Evolutionary conservation across 2,888 invertebrate species (phyloP).

Genomic region (Cerceris ruficornis): DNA sequence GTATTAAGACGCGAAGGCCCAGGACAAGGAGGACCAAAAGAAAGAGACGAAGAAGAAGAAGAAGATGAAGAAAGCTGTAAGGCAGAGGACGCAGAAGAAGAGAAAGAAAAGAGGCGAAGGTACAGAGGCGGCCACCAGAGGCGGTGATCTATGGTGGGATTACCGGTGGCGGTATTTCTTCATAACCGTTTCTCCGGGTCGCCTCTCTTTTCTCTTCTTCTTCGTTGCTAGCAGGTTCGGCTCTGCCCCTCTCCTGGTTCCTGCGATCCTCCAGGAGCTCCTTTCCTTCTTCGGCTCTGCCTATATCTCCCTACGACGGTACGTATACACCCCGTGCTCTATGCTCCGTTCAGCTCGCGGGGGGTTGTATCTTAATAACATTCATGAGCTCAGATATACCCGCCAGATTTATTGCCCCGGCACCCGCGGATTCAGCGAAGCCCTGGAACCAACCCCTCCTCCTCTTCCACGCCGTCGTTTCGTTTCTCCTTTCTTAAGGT

Average conservation of each 20-base stretch:
- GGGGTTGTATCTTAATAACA: constrained; percentile 82
- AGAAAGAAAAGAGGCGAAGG: constrained; percentile 61
- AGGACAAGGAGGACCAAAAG: constrained; percentile 32
- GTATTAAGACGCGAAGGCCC: constrained; percentile 72
- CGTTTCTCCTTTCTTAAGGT: constrained; percentile 51
- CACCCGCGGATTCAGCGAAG: constrained; percentile 73
- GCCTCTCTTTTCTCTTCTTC: constrained; percentile 59
- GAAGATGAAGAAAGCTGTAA: constrained; percentile 4
- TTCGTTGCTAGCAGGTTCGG: constrained; percentile 42
- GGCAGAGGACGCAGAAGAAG: constrained; percentile 25
- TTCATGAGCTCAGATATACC: constrained; percentile 82
- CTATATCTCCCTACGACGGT: constrained; percentile 67
- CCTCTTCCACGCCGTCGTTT: constrained; percentile 38
- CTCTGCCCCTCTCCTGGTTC: constrained; percentile 39
- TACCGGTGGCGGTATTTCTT: constrained; percentile 81
- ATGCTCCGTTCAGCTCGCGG: constrained; percentile 70
- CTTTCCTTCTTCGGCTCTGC: constrained; percentile 62
- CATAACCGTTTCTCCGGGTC: constrained; percentile 79
- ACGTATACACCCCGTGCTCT: constrained; percentile 66
- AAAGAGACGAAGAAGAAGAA: constrained; percentile 26
- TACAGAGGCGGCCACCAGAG: constrained; percentile 71
- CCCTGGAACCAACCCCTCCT: constrained; percentile 59
- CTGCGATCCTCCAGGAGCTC: constrained; percentile 51
- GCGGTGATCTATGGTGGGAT: constrained; percentile 81
- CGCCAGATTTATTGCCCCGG: constrained; percentile 81